Evolutionary conservation across 2,797 vertebrate genomes (phyloP), one percentile per base, ranked within the genome.

Genomic region (Crypturellus tataupa): DNA sequence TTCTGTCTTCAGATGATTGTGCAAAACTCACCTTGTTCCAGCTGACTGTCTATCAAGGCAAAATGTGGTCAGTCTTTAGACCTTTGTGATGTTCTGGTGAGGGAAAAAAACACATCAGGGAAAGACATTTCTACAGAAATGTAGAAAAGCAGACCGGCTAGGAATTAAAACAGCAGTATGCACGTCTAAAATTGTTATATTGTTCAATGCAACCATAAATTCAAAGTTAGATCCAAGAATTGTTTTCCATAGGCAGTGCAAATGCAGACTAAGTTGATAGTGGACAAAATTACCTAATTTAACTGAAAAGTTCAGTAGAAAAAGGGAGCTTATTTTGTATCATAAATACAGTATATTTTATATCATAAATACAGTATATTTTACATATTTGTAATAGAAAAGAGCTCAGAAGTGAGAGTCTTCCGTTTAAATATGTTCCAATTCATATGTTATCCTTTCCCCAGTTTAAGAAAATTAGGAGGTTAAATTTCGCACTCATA

Each of bases 401-500:
- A 92, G 35, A 2, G 0, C 25, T 87, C 35, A 44, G 4, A 9
- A 76, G 59, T 9, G 39, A 79, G 39, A 3, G 11, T 47, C 21
- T 47, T 47, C 46, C 21, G 23, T 24, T 47, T 47, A 47, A 47
- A 12, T 47, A 47, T 47, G 46, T 47, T 47, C 21, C 46, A 47
- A 23, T 23, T 47, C 21, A 42, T 33, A 24, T 6, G 12, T 83
- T 80, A 60, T 63, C 47, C 51, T 80, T 78, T 81, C 76, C 80
- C 85, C 31, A 62, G 59, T 81, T 55, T n/a, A 72, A 72, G n/a
- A 20, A 72, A 33, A 39, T 12, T 73, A 37, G 62, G 64, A 58
- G 90, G 77, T 69, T 73, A 62, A 73, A 91, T 96, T 91, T 93
- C 85, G 82, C 78, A 83, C 73, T 91, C 39, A 13, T 24, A 81